Evolutionary conservation across 1,140 invertebrate genomes (phyloP).

Genomic region (Leptestheria dahalacensis): DNA sequence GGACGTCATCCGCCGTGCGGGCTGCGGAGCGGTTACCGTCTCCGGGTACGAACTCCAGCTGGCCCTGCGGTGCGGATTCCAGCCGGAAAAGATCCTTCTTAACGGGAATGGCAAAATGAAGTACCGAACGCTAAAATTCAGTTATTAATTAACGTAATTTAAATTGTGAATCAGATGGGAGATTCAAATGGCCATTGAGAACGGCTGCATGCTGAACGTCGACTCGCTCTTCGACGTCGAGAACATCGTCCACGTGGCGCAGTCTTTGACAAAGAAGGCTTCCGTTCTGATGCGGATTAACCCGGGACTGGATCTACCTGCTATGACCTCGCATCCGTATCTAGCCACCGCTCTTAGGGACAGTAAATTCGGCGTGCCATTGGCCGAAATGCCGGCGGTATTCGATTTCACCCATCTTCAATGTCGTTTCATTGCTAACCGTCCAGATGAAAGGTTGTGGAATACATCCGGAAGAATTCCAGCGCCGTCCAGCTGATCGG

Average conservation of each 20-base stretch:
- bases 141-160: background rate
- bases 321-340: slow-evolving; percentile 22
- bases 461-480: background rate
- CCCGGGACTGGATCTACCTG: slow-evolving; percentile 4
- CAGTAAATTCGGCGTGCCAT: slow-evolving; percentile 25
- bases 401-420: background rate
- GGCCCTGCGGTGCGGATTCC: slow-evolving; percentile 26
- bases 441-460: slow-evolving; percentile 6
- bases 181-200: slow-evolving; percentile 26
- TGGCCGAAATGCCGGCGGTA: slow-evolving; percentile 19
- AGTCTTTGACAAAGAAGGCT: background rate
- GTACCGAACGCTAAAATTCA: slow-evolving; percentile 17
- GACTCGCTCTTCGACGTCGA: slow-evolving; percentile 29
- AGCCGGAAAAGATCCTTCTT: slow-evolving; percentile 23
- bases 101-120: slow-evolving; percentile 32
- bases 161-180: slow-evolving; percentile 23
- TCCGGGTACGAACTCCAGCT: slow-evolving; percentile 29
- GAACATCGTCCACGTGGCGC: slow-evolving; percentile 20
- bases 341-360: slow-evolving; percentile 22
- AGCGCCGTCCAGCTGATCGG: slow-evolving; percentile 23
- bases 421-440: background rate
- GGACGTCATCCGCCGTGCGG: slow-evolving; percentile 22
- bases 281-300: slow-evolving; percentile 13
- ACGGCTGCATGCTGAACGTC: slow-evolving; percentile 28
- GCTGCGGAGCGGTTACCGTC: slow-evolving; percentile 25